Evolutionary conservation across 2,113 vertebrate genomes (phyloP).

Genomic region (Poecilia latipinna): DNA sequence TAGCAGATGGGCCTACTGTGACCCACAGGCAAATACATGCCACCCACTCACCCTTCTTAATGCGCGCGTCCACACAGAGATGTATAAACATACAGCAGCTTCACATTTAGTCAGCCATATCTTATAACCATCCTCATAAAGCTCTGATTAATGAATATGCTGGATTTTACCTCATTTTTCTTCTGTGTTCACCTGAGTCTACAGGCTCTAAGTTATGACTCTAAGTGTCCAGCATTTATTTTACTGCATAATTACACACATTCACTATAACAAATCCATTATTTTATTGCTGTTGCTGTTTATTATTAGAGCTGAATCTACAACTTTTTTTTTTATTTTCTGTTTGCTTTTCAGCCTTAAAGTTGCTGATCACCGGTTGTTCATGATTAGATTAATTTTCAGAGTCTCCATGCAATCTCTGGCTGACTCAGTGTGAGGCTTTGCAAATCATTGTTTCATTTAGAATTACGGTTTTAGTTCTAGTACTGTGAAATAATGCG

Average conservation of each 20-base stretch:
- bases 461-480: not conserved
- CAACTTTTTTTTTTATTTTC: not conserved
- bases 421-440: not conserved
- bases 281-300: not conserved
- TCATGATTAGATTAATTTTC: not conserved
- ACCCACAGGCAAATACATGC: constrained; percentile 70
- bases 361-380: not conserved
- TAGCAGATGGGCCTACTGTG: constrained; percentile 81
- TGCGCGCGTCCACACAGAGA: constrained; percentile 16
- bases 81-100: constrained; percentile 17
- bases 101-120: constrained; percentile 7
- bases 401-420: not conserved
- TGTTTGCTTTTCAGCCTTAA: not conserved
- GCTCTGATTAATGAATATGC: not conserved
- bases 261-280: not conserved
- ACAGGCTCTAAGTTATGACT: not conserved
- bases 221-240: not conserved
- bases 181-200: not conserved
- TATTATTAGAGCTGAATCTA: not conserved
- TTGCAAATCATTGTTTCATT: not conserved
- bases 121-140: constrained; percentile 1
- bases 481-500: not conserved
- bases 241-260: not conserved
- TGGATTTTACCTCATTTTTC: not conserved
- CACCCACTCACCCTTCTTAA: constrained; percentile 21